Evolutionary conservation across 2,888 invertebrate species (phyloP), one percentile per base, ranked within the genome.

Genomic region (Dysmachus trigonus): DNA sequence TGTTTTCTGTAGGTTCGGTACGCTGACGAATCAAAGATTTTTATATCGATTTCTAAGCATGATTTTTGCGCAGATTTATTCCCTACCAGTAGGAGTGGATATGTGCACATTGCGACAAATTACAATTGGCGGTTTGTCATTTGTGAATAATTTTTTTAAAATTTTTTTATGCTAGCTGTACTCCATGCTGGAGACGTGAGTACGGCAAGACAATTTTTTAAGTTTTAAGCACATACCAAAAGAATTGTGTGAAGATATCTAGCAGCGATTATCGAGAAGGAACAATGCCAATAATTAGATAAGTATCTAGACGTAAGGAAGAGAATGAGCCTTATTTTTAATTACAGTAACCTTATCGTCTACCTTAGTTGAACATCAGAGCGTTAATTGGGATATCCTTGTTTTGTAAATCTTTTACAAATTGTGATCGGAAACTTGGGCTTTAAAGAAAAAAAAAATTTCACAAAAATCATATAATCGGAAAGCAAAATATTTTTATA

Each of bases 391-490:
- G 33, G n/a, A 73, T 73, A 73, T 73, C 33, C 35, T 73, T 73
- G 27, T 73, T 73, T 73, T 73, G 31, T 31, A 73, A 73, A 73
- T 73, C 47, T 47, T 47, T 33, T 73, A 31, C 35, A 73, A 31
- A 73, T 73, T 73, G 73, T 73, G 73, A 73, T 73, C 73, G 73
- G 35, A 73, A 73, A 73, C n/a, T 35, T 73, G 18, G 31, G 73
- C 33, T 73, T 35, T 73, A 73, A 73, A n/a, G n/a, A n/a, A 62
- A 62, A 53, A 2, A 62, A 51, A 72, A 72, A 30, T 30, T 73
- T 73, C 35, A 18, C 13, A 73, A 73, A 73, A 73, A n/a, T 73
- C 35, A 33, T 33, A 13, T 73, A 33, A 73, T 73, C n/a, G 18
- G 33, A 73, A 73, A 73, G 35, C n/a, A 33, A 73, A 73, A 33